Evolutionary conservation across 1,140 invertebrate genomes (phyloP).

Genomic region (Drosophila setifemur): DNA sequence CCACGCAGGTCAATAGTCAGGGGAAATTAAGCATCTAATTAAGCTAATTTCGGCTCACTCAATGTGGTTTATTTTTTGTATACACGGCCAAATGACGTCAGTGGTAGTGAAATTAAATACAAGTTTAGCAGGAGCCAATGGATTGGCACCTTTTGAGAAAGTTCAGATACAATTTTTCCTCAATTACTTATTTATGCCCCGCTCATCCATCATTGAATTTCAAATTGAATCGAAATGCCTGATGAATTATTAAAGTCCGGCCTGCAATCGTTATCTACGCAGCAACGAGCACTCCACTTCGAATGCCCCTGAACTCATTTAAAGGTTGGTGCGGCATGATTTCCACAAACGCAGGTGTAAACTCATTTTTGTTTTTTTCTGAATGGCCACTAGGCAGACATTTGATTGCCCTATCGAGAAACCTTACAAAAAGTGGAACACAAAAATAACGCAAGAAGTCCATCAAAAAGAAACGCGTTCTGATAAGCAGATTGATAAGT

Average conservation of each 20-base stretch:
- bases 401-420: constrained; percentile 46
- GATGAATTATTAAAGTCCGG: constrained; percentile 37
- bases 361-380: no score
- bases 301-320: constrained; percentile 62
- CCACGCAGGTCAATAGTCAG: not conserved
- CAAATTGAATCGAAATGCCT: constrained; percentile 30
- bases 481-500: constrained; percentile 51
- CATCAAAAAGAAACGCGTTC: constrained; percentile 34
- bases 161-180: constrained; percentile 1
- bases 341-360: constrained; percentile 20
- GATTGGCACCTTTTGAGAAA: constrained; percentile 23
- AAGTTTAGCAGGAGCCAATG: constrained; percentile 1
- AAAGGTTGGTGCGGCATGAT: not conserved
- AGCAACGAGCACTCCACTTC: not conserved
- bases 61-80: not conserved
- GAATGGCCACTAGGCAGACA: constrained; percentile 33
- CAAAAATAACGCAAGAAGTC: constrained; percentile 44
- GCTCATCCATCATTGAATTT: constrained; percentile 19
- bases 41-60: constrained; percentile 13
- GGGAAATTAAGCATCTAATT: constrained; percentile 24
- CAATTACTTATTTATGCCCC: constrained; percentile 29
- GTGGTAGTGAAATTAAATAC: not conserved
- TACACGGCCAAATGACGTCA: constrained; percentile 19
- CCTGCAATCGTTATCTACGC: constrained; percentile 22
- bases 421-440: not conserved